Evolutionary conservation across 2,888 invertebrate species (phyloP).

Genomic region (Mythimna pallens): DNA sequence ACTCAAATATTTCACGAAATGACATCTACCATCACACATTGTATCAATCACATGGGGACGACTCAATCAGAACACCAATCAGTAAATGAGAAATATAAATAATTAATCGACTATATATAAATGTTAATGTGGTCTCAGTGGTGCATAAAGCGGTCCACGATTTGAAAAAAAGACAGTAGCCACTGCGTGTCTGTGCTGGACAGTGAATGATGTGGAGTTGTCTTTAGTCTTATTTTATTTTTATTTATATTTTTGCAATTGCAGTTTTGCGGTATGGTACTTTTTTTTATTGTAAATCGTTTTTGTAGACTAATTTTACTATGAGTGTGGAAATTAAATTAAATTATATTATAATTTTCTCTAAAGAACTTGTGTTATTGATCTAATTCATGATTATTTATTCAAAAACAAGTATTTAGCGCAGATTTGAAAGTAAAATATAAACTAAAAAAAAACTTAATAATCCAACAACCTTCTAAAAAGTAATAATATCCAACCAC

Average conservation of each 20-base stretch:
- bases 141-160: conserved; percentile 83
- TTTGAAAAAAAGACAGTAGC: conserved; percentile 85
- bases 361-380: background rate
- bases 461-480: conserved; percentile 12
- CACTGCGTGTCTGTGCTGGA: conserved; percentile 79
- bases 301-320: background rate
- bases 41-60: conserved; percentile 78
- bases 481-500: conserved; percentile 15
- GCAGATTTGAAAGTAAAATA: conserved; percentile 8
- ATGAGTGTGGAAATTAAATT: too few species aligned
- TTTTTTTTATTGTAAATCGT: conserved; percentile 33
- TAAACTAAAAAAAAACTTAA: conserved; percentile 11
- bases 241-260: conserved; percentile 64
- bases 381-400: background rate
- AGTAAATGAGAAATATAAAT: conserved; percentile 79
- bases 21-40: conserved; percentile 55
- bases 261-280: conserved; percentile 34
- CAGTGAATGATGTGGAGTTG: conserved; percentile 82
- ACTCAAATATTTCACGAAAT: conserved; percentile 48
- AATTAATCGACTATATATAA: conserved; percentile 81
- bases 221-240: conserved; percentile 70
- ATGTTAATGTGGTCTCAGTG: conserved; percentile 82
- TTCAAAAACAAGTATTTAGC: background rate
- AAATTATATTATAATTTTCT: background rate
- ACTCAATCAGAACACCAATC: conserved; percentile 82